Base-by-base conservation (phyloP, 2,797 vertebrate genomes). In the Pipistrellus pipistrellus region DNA sequence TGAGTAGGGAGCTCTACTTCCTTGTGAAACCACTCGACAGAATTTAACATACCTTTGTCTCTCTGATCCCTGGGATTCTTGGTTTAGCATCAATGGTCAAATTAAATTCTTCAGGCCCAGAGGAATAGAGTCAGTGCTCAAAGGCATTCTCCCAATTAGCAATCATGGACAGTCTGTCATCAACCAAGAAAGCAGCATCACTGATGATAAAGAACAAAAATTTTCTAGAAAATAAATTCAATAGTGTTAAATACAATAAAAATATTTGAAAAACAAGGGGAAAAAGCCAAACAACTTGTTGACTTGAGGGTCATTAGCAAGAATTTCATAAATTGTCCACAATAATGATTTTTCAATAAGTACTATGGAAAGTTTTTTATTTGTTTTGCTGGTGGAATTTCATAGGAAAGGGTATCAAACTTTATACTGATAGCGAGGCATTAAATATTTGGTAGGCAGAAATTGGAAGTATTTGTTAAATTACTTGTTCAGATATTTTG, bases 401-500 rank as follows among this genome's bases (percentile, higher is more conserved):
- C 23, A 73, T 53, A 77, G n/a, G 73, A 51, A 35, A 62, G 38
- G 82, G 32, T 23, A 77, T 13, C 55, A 72, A 90, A 78, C 30
- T 0, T 71, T 86, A 62, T 15, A 85, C 3, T 75, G 25, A 66
- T 44, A 73, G 15, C 15, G 86, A 71, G 11, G 18, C 18, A 25
- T 90, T 90, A 27, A 10, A 30, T 35, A 51, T 4, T 64, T 93
- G 8, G 4, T 35, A 10, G 35, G 23, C 6, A 92, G 71, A 92
- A 81, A 20, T 1, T 78, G 14, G 12, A 76, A 62, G 18, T 57
- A 62, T 57, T 64, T 64, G 13, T 83, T 64, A 73, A 51, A n/a
- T 8, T 64, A 48, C 13, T 80, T 88, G 7, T 83, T 78, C 69
- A 69, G 25, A 76, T 89, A n/a, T 38, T 94, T 85, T 92, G 23